Evolutionary conservation across 1,140 invertebrate genomes (phyloP).

Genomic region (Zaprionus nigranus): DNA sequence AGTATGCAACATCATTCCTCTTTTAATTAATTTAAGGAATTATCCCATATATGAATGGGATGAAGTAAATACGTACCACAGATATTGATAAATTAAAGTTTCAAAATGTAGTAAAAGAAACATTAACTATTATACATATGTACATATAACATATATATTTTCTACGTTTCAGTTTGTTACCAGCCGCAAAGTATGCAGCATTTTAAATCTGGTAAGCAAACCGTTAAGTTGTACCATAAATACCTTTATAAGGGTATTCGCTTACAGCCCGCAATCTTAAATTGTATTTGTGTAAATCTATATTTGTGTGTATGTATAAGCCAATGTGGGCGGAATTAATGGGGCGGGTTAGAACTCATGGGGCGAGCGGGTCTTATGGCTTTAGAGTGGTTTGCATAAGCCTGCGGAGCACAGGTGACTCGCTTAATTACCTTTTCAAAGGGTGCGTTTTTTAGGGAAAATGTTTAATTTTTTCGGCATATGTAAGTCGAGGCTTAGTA

Average conservation of each 20-base stretch:
- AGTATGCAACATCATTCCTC: background rate
- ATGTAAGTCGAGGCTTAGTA: constrained; percentile 40
- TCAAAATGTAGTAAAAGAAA: no score
- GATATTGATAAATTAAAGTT: no score
- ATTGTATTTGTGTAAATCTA: background rate
- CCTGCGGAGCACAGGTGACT: constrained; percentile 22
- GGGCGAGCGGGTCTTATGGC: background rate
- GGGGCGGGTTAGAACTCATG: no score
- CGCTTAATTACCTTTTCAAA: constrained; percentile 37
- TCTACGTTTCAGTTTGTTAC: no score
- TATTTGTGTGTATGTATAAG: background rate
- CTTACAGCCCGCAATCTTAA: background rate
- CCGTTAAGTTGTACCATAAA: no score
- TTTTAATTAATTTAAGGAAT: background rate
- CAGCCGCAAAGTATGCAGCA: background rate
- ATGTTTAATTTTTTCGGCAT: constrained; percentile 16
- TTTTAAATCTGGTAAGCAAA: no score
- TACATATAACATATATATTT: no score
- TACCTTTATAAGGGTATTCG: background rate
- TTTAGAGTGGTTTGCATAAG: constrained; percentile 11
- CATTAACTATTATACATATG: no score
- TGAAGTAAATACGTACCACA: no score
- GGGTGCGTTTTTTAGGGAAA: background rate
- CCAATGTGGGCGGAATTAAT: background rate
- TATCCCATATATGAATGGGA: background rate